A percentile compares a stretch with the other conserved stretches of the same genome.
Evolutionary conservation across 2,113 vertebrate genomes (phyloP).

Genomic region (Phyllostomus hastatus): DNA sequence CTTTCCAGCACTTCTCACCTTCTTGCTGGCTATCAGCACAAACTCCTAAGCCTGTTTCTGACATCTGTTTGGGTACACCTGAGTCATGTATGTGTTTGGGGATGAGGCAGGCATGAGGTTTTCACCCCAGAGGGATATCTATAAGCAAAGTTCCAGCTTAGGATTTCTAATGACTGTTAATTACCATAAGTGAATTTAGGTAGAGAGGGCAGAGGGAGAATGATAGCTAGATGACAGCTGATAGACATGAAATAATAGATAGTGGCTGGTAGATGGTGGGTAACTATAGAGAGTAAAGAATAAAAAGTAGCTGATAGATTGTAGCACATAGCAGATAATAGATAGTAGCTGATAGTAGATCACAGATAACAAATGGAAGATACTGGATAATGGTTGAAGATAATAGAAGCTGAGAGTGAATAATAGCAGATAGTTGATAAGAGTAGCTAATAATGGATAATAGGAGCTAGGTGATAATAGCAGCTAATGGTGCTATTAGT

Average conservation of each 20-base stretch:
- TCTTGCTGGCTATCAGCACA: neutral
- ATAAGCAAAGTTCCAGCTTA: neutral
- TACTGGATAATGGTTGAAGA: slow-evolving; percentile 59
- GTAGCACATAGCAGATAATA: slow-evolving; percentile 49
- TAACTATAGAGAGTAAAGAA: slow-evolving; percentile 38
- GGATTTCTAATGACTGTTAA: slow-evolving; percentile 56
- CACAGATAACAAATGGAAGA: slow-evolving; percentile 71
- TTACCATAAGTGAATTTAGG: slow-evolving; percentile 21
- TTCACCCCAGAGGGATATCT: neutral
- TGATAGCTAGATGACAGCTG: slow-evolving; percentile 45
- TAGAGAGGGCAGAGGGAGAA: slow-evolving; percentile 17
- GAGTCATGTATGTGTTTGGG: too few species aligned
- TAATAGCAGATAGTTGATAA: slow-evolving; percentile 70
- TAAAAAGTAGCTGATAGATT: slow-evolving; percentile 51
- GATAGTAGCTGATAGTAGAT: slow-evolving; percentile 59
- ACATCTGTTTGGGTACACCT: neutral
- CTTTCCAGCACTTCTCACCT: neutral
- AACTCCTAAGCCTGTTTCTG: neutral
- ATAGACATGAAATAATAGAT: slow-evolving; percentile 55
- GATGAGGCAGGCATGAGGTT: neutral
- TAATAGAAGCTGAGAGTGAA: slow-evolving; percentile 69
- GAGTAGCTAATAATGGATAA: slow-evolving; percentile 71
- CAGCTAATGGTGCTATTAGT: slow-evolving; percentile 71
- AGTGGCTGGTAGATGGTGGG: slow-evolving; percentile 18
- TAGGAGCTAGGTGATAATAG: slow-evolving; percentile 61